Evolutionary conservation across 2,113 vertebrate genomes (phyloP).

Genomic region (Vulpes ferrilata): DNA sequence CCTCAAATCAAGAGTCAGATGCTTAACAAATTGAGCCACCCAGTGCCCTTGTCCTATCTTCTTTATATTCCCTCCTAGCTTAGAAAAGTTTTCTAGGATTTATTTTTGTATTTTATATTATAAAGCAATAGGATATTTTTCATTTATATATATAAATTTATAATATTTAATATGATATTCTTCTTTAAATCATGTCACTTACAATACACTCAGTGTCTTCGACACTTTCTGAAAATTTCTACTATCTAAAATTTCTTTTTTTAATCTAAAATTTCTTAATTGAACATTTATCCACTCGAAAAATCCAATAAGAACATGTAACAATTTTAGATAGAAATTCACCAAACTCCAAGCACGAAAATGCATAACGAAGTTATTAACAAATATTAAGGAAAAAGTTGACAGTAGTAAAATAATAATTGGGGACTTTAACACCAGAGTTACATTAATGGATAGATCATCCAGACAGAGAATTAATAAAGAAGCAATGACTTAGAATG

Average conservation of each 20-base stretch:
- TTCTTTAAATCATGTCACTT: not conserved
- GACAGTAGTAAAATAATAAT: no score
- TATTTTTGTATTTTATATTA: slow-evolving; percentile 10
- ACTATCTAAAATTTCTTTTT: not conserved
- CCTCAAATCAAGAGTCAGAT: no score
- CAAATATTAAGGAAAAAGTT: no score
- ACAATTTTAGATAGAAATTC: no score
- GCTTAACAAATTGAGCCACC: no score
- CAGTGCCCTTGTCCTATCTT: not conserved
- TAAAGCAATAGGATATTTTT: not conserved
- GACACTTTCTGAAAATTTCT: not conserved
- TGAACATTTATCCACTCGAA: not conserved
- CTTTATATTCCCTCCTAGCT: not conserved
- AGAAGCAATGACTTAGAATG: no score
- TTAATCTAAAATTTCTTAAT: not conserved
- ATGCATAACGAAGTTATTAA: no score
- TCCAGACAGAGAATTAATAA: no score
- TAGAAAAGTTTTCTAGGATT: not conserved
- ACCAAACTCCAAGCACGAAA: no score
- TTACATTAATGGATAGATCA: no score
- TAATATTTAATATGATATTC: not conserved
- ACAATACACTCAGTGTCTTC: not conserved
- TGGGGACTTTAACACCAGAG: no score
- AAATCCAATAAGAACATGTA: no score
- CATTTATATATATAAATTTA: slow-evolving; percentile 7